Percentiles rank a stretch among this genome's conserved stretches.
phyloP scores from a whole-genome alignment of 1,140 invertebrate genomes.

The Pseudomyrmex dendroicus region DNA sequence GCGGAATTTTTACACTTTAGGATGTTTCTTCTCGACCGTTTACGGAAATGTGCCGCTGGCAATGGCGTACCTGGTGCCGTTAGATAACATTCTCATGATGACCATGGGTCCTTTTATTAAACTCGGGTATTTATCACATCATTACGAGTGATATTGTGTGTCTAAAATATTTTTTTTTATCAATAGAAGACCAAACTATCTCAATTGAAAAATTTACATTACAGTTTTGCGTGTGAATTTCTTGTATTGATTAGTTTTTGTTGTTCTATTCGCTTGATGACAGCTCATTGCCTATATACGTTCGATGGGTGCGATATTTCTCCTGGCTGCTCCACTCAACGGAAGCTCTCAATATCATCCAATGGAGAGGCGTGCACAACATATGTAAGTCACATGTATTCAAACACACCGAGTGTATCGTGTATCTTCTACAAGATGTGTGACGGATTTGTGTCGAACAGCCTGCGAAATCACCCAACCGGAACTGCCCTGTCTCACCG shows the following conservation, averaged over 20 bases:
- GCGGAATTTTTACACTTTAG: conserved; percentile 83
- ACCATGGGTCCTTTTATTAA: conserved; percentile 94
- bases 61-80: conserved; percentile 93
- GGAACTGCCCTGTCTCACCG: conserved; percentile 89
- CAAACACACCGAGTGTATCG: not conserved
- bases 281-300: conserved; percentile 91
- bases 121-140: conserved; percentile 87
- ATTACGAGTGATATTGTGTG: not conserved
- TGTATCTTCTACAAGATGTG: not conserved
- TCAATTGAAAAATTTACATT: not conserved
- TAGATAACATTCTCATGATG: conserved; percentile 95
- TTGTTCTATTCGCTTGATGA: not conserved
- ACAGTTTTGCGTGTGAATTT: too few relatives aligned
- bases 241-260: not conserved
- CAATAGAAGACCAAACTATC: too few relatives aligned
- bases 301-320: conserved; percentile 94
- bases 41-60: conserved; percentile 92
- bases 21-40: conserved; percentile 93
- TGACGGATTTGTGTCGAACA: conserved; percentile 75
- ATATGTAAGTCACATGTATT: conserved; percentile 88
- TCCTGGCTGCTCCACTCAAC: conserved; percentile 97
- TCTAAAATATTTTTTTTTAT: not conserved
- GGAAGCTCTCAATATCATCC: conserved; percentile 93
- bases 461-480: conserved; percentile 87
- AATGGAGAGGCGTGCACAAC: conserved; percentile 91